Conservation (phyloP, 1,140 invertebrate species). For the Epicauta chinensis region DNA sequence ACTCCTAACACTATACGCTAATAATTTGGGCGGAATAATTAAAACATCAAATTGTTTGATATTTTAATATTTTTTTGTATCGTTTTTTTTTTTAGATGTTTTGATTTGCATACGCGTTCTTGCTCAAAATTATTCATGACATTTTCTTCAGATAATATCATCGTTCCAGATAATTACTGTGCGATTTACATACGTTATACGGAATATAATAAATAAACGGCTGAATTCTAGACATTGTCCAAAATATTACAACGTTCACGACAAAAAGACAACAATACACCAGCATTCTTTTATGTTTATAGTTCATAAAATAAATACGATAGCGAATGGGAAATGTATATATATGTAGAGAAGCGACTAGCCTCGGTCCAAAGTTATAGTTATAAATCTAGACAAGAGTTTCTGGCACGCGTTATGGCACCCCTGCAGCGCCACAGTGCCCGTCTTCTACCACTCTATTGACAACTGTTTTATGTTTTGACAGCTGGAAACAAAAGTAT, state of each 20-base stretch:
- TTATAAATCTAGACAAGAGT: conserved; percentile 24
- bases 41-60: no score
- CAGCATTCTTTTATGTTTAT: no score
- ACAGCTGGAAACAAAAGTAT: conserved; percentile 29
- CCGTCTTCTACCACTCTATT: conserved; percentile 19
- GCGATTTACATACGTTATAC: not conserved
- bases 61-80: no score
- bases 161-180: conserved; percentile 9
- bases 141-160: conserved; percentile 13
- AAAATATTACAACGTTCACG: no score
- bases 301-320: conserved; percentile 25
- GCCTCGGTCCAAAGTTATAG: conserved; percentile 1
- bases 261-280: no score
- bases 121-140: conserved; percentile 14
- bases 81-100: not conserved
- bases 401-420: conserved; percentile 28
- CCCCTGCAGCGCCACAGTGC: conserved; percentile 18
- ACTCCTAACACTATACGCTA: no score
- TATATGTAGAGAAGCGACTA: conserved; percentile 1
- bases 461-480: conserved; percentile 32
- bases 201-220: not conserved
- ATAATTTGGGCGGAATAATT: no score
- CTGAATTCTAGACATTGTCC: no score
- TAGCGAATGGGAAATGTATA: no score
- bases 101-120: conserved; percentile 14